These are phyloP conservation scores for Coptodon rendalli DNA, from an alignment of 2,113 vertebrate genomes.

Conservation along the genomic window DNA sequence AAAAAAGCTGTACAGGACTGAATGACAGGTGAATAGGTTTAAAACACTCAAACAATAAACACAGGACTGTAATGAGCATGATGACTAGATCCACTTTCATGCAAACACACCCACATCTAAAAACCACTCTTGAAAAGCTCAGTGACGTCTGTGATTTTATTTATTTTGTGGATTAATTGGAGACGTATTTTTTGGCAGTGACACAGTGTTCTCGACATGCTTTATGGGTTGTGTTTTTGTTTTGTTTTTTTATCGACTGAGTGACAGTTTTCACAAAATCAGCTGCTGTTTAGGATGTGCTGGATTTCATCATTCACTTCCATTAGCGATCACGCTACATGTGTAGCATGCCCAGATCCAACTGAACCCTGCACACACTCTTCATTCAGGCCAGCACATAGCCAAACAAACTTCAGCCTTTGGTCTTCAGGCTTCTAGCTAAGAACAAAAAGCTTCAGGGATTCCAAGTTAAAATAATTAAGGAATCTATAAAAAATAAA, in stretches of 20 bases:
- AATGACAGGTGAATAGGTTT: background rate
- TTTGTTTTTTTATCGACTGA: background rate
- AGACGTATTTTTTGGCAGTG: background rate
- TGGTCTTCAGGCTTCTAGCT: background rate
- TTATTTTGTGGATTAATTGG: background rate
- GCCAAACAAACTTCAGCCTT: background rate
- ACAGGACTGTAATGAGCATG: background rate
- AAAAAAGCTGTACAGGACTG: background rate
- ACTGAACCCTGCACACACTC: background rate
- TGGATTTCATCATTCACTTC: background rate
- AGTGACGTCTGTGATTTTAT: background rate
- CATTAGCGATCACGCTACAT: background rate
- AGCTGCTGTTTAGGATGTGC: background rate
- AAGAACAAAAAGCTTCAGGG: background rate
- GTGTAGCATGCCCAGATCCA: background rate
- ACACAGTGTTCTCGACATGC: background rate
- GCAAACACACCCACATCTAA: background rate
- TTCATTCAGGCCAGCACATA: background rate
- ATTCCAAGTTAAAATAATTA: background rate
- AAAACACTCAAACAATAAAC: background rate
- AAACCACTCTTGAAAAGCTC: accelerated
- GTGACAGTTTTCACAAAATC: background rate
- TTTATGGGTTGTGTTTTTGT: background rate
- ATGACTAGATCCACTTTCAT: background rate
- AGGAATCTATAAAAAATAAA: background rate